Evolutionary conservation across 2,797 vertebrate genomes (phyloP).

Genomic region (Hoplostethus mediterraneus): DNA sequence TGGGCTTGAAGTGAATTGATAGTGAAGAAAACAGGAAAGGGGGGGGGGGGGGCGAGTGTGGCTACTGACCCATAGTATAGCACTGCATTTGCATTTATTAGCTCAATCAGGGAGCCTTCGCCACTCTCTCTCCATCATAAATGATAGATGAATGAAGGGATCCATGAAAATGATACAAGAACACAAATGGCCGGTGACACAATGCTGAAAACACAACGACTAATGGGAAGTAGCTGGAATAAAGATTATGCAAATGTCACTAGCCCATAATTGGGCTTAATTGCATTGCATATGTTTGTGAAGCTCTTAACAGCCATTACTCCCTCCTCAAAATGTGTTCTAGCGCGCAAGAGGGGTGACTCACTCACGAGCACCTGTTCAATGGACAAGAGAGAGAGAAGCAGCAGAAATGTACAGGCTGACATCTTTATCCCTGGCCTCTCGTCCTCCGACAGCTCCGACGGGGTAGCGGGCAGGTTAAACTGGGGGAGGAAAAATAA

Average conservation of each 20-base stretch:
- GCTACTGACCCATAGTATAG: slow-evolving; percentile 76
- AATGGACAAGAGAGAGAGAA: slow-evolving; percentile 41
- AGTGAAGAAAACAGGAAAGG: slow-evolving; percentile 67
- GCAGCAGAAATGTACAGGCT: slow-evolving; percentile 25
- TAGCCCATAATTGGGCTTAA: slow-evolving; percentile 81
- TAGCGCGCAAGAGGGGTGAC: slow-evolving; percentile 54
- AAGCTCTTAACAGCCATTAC: slow-evolving; percentile 73
- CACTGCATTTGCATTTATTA: slow-evolving; percentile 82
- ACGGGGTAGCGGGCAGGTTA: slow-evolving; percentile 34
- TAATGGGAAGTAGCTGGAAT: slow-evolving; percentile 73
- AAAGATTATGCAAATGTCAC: slow-evolving; percentile 83
- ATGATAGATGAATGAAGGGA: slow-evolving; percentile 76
- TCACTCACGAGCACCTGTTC: slow-evolving; percentile 67
- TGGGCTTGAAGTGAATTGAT: slow-evolving; percentile 77
- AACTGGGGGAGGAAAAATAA: slow-evolving; percentile 10
- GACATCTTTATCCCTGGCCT: slow-evolving; percentile 43
- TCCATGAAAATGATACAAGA: slow-evolving; percentile 4
- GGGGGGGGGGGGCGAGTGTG: slow-evolving; percentile 42
- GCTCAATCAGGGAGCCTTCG: slow-evolving; percentile 77
- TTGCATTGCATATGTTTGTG: slow-evolving; percentile 79
- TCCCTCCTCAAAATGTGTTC: slow-evolving; percentile 50
- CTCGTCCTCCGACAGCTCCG: not conserved
- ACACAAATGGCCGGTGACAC: slow-evolving; percentile 68
- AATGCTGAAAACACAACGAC: slow-evolving; percentile 70
- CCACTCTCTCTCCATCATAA: slow-evolving; percentile 77